A percentile compares a stretch with the other conserved stretches of the same genome.
Evolutionary conservation across 2,797 vertebrate species (phyloP).

Genomic region (Ispidina picta): DNA sequence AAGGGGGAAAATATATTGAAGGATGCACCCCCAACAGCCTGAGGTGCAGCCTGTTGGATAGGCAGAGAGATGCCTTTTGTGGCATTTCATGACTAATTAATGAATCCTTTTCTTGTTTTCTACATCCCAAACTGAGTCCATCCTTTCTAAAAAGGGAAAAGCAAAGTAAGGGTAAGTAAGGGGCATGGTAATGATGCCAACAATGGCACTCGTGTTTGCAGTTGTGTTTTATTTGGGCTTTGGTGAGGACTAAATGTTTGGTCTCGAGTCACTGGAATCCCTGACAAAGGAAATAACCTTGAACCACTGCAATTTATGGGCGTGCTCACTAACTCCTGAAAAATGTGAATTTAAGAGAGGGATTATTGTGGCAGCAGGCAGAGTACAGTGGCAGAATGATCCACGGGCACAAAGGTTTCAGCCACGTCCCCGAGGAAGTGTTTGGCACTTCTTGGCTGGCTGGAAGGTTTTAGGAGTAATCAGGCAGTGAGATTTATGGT

Average conservation of each 20-base stretch:
- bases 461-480: background rate
- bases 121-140: background rate
- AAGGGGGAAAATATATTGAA: background rate
- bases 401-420: background rate
- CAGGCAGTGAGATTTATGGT: background rate
- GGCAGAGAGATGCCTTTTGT: background rate
- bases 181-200: no score
- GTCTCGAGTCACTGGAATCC: background rate
- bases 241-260: fast-evolving
- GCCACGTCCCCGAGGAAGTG: background rate
- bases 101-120: background rate
- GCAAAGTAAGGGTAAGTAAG: no score
- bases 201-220: background rate
- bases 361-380: background rate
- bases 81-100: background rate
- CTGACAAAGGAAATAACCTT: background rate
- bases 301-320: background rate
- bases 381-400: background rate
- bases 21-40: background rate
- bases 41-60: background rate
- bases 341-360: background rate
- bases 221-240: background rate
- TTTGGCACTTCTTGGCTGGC: background rate
- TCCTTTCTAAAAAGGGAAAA: background rate
- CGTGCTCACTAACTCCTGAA: background rate